phyloP scores from a whole-genome alignment of 2,797 vertebrate species.

The Manis pentadactyla region DNA sequence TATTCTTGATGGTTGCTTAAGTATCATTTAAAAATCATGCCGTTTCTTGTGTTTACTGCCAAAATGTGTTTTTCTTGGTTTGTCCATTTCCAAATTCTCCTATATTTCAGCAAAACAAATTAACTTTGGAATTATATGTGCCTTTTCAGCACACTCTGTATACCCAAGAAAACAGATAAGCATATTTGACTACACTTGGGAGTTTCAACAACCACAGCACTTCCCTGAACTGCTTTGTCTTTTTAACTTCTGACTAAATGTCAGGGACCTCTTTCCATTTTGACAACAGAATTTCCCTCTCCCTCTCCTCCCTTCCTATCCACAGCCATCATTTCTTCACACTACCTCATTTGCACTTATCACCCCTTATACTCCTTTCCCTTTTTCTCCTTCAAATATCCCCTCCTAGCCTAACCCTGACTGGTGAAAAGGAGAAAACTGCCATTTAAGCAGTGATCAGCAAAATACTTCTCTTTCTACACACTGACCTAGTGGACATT shows the following conservation, averaged over 20 bases:
- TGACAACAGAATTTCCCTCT: neutral
- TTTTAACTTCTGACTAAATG: slow-evolving; percentile 57
- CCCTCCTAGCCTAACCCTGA: neutral
- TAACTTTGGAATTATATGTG: slow-evolving; percentile 19
- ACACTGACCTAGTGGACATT: neutral
- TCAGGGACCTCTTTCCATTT: neutral
- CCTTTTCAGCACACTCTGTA: slow-evolving; percentile 23
- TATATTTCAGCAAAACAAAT: slow-evolving; percentile 51
- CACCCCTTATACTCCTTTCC: neutral
- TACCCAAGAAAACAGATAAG: neutral
- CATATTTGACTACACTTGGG: neutral
- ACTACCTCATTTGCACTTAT: neutral
- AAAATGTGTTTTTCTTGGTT: slow-evolving; percentile 51
- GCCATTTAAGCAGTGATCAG: neutral
- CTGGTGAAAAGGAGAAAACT: neutral
- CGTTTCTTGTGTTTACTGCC: slow-evolving; percentile 29
- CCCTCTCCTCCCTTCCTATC: neutral
- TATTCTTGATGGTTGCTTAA: slow-evolving; percentile 31
- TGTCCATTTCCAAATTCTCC: slow-evolving; percentile 5
- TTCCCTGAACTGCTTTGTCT: neutral
- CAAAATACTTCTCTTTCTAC: neutral
- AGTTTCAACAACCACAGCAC: neutral
- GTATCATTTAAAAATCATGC: slow-evolving; percentile 46
- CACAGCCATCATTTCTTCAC: neutral
- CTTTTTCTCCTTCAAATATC: slow-evolving; percentile 35